Evolutionary conservation across 2,113 vertebrate genomes (phyloP), one percentile per base, ranked within the genome.

Genomic region (Sebastes fasciatus): DNA sequence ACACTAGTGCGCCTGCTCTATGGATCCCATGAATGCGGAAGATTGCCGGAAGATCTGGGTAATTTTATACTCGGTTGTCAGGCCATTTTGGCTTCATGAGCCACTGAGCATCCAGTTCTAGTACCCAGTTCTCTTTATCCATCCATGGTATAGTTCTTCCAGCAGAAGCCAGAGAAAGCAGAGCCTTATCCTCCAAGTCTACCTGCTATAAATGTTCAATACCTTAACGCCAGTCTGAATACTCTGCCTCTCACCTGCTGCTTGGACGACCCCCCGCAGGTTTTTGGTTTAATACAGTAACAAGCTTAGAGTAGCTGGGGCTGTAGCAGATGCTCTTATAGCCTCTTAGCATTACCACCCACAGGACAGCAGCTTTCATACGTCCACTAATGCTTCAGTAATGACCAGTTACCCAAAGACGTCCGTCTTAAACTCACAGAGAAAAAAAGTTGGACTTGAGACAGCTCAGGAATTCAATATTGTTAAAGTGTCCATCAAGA

Each of bases 321-420:
- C 40, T 0, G 42, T 8, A 11, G 70, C 79, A 88, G 87, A 89
- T 74, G 83, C 78, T 83, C 73, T 86, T 73, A 34, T 34, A 86
- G 86, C 71, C 5, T 86, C 87, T 90, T 83, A 85, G 82, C 69
- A 67, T 82, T 80, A 83, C 34, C 14, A 42, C 58, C 16, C 76
- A 67, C 45, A 79, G 63, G 74, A 55, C 1, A 11, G 3, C 45
- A 11, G 62, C 43, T 75, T 48, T 74, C 74, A 69, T 46, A 1
- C 34, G n/a, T 74, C 63, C 54, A 68, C 40, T 68, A 80, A 70
- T 52, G 69, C 79, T 66, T 4, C 49, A 26, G 14, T 43, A 26
- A 12, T 17, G 10, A 21, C 3, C 14, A 23, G 21, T 21, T 6
- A 49, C 72, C 19, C 21, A 6, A 9, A 55, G 65, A 61, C 1